These are phyloP conservation scores for Salmo trutta DNA, from an alignment of 2,797 vertebrate species.

Conservation along the genomic window DNA sequence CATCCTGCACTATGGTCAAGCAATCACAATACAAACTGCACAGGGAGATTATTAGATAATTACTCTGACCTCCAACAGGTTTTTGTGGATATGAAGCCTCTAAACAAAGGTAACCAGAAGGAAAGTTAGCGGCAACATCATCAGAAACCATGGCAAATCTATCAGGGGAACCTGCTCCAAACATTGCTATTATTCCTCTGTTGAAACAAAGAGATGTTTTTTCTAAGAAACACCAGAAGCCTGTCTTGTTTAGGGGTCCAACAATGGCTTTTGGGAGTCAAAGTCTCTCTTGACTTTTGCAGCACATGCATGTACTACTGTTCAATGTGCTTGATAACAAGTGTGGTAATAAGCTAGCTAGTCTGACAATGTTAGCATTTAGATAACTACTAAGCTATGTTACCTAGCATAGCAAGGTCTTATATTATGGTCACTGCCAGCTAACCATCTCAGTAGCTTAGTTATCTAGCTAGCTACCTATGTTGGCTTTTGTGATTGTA, in stretches of 20 bases:
- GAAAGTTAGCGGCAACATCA: constrained; percentile 69
- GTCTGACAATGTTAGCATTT: background rate
- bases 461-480: no score
- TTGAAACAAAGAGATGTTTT: constrained; percentile 67
- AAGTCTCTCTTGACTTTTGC: constrained; percentile 48
- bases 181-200: constrained; percentile 62
- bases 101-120: constrained; percentile 64
- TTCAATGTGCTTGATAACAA: no score
- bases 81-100: constrained; percentile 63
- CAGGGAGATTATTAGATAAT: constrained; percentile 80
- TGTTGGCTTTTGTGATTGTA: no score
- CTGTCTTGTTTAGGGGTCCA: constrained; percentile 68
- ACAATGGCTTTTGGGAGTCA: constrained; percentile 55
- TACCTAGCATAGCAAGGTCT: background rate
- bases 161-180: constrained; percentile 66
- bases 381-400: background rate
- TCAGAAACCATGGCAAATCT: constrained; percentile 60
- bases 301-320: background rate
- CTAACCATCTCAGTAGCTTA: background rate
- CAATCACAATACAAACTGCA: constrained; percentile 59
- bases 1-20: constrained; percentile 81
- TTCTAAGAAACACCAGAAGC: constrained; percentile 62
- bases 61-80: constrained; percentile 76
- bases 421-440: background rate
- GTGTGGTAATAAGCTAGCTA: background rate